Conservation (phyloP, 2,797 vertebrate species). For the Hydrocynus forskahlii region DNA sequence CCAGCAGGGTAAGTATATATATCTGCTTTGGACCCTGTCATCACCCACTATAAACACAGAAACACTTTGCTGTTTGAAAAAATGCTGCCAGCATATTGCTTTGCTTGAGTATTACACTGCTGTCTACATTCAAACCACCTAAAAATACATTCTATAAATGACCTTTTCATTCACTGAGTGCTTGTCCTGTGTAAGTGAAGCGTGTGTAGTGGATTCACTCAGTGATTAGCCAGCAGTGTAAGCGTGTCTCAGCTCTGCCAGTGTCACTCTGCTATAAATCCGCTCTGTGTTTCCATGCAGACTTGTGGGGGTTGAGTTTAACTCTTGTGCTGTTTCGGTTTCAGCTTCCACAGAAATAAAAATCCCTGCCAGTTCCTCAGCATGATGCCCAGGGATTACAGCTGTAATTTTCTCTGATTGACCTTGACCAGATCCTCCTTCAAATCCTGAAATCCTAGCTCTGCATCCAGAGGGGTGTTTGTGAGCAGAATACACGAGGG, state of each 20-base stretch:
- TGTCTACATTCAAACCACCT: not conserved
- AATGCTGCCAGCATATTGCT: not conserved
- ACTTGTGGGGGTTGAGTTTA: not conserved
- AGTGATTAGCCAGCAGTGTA: not conserved
- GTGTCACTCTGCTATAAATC: not conserved
- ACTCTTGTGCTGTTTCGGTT: slow-evolving; percentile 9
- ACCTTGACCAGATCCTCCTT: slow-evolving; percentile 16
- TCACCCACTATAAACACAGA: not conserved
- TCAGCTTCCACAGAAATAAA: slow-evolving; percentile 10
- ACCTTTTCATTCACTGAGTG: not conserved
- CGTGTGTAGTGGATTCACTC: slow-evolving; percentile 1
- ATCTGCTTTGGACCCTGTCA: not conserved
- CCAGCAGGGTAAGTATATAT: not conserved
- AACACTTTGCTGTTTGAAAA: not conserved
- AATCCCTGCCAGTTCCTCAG: not conserved
- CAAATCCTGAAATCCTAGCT: slow-evolving; percentile 16
- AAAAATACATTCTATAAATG: not conserved
- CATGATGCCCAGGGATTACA: slow-evolving; percentile 2
- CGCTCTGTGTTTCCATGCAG: not conserved
- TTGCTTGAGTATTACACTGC: not conserved
- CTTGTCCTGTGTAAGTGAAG: not conserved
- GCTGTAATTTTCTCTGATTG: slow-evolving; percentile 5
- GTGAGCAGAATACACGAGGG: too few relatives aligned
- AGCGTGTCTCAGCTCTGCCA: not conserved
- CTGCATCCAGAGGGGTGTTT: not conserved